Evolutionary conservation across 2,888 invertebrate genomes (phyloP).

Genomic region (Eupithecia centaureata): DNA sequence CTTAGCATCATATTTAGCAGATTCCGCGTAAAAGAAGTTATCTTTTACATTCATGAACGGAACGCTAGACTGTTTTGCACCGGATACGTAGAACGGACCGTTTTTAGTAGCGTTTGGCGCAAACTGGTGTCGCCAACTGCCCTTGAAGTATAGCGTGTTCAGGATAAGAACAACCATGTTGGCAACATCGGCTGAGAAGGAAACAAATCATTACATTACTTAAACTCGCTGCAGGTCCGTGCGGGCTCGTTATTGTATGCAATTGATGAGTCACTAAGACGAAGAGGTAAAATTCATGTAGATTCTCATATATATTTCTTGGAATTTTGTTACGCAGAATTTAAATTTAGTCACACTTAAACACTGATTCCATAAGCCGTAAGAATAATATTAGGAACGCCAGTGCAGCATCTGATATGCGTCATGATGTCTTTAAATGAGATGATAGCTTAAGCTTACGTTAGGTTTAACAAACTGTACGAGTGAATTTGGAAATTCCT

Average conservation of each 20-base stretch:
- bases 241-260: background rate
- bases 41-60: conserved; percentile 88
- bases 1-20: conserved; percentile 86
- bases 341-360: background rate
- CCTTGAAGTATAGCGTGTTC: conserved; percentile 92
- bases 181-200: conserved; percentile 81
- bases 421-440: background rate
- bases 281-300: background rate
- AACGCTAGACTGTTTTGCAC: conserved; percentile 72
- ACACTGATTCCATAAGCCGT: no score
- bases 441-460: no score
- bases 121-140: conserved; percentile 90
- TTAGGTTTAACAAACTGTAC: no score
- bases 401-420: no score
- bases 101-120: conserved; percentile 83
- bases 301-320: background rate
- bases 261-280: background rate
- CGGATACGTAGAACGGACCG: conserved; percentile 85
- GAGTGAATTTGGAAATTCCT: no score
- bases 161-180: conserved; percentile 87
- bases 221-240: background rate
- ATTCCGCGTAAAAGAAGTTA: conserved; percentile 86
- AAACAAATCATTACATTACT: background rate
- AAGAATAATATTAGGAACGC: background rate
- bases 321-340: background rate